Evolutionary conservation across 2,888 invertebrate species (phyloP).

Genomic region (Micoletzkya japonica): DNA sequence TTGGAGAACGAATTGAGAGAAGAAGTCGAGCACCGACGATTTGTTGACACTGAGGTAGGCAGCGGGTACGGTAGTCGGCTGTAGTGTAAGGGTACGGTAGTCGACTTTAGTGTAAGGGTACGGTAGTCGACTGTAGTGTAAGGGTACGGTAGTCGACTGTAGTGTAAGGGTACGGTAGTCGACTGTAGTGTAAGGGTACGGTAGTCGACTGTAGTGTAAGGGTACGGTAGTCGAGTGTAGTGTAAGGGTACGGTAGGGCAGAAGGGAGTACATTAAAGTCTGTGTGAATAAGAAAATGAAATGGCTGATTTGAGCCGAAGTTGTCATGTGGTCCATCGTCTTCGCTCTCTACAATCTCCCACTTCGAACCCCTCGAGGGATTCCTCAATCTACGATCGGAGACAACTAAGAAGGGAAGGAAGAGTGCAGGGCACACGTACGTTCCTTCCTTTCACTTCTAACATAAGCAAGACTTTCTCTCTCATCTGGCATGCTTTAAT

Average conservation of each 20-base stretch:
- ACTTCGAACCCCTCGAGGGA: slow-evolving; percentile 4
- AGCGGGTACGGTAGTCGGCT: background rate
- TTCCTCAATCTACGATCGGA: slow-evolving; percentile 17
- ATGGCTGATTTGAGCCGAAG: background rate
- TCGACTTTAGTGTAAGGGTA: background rate
- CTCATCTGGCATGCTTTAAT: no score
- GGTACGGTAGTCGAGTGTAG: background rate
- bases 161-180: background rate
- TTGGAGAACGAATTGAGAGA: slow-evolving; percentile 7
- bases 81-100: background rate
- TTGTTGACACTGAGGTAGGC: background rate
- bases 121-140: background rate
- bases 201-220: background rate
- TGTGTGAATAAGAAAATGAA: background rate
- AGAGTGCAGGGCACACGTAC: background rate
- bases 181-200: background rate
- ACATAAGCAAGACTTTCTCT: no score
- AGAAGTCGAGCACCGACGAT: slow-evolving; percentile 3
- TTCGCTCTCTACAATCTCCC: slow-evolving; percentile 5
- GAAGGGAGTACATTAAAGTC: background rate
- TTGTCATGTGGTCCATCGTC: background rate
- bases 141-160: background rate
- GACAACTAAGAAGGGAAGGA: slow-evolving; percentile 19
- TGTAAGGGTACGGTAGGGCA: background rate
- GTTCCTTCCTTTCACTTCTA: no score